phyloP scores from a whole-genome alignment of 2,797 vertebrate genomes.

The Coendou prehensilis region DNA sequence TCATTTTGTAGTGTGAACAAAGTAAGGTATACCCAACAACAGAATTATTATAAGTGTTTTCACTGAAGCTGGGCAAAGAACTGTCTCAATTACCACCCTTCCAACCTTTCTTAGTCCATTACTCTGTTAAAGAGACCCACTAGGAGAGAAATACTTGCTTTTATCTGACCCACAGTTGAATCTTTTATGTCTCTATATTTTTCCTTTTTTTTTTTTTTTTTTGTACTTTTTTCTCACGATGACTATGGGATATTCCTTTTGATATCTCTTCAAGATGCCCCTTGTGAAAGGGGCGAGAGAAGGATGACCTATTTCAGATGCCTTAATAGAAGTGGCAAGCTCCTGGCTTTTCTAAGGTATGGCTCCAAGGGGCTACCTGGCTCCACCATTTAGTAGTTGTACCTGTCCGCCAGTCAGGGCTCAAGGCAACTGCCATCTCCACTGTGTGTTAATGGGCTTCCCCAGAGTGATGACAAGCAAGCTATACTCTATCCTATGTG shows the following conservation, averaged over 20 bases:
- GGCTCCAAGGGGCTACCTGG: neutral
- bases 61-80: neutral
- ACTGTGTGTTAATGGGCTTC: neutral
- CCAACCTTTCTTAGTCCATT: neutral
- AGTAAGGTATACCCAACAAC: neutral
- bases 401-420: neutral
- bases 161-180: neutral
- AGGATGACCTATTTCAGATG: neutral
- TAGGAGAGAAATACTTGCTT: conserved; percentile 25
- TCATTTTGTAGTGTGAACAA: neutral
- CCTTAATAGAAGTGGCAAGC: neutral
- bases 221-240: neutral
- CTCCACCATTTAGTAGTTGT: neutral
- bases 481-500: neutral
- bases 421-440: neutral
- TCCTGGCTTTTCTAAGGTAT: neutral
- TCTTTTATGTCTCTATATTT: neutral
- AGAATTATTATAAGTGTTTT: conserved; percentile 29
- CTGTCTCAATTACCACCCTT: neutral
- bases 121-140: neutral
- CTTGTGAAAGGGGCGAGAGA: neutral
- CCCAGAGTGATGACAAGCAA: neutral
- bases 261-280: neutral
- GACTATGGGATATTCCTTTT: conserved; percentile 7
- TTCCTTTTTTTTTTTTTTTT: neutral